Conservation (phyloP, 1,140 invertebrate genomes). For the Oncopeltus fasciatus region DNA sequence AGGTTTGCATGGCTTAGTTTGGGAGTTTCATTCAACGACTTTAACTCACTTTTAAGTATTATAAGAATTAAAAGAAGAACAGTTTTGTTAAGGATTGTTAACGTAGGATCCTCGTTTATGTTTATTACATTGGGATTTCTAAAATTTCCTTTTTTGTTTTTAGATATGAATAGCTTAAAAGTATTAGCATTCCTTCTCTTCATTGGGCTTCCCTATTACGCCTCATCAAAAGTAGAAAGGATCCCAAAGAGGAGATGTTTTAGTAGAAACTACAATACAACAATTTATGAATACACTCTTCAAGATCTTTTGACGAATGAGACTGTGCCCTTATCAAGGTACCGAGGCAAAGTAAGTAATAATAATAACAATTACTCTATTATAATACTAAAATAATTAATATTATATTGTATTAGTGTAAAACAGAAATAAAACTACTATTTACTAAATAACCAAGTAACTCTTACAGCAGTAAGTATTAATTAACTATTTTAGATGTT, state of each 20-base stretch:
- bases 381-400: not conserved
- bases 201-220: not conserved
- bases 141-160: no score
- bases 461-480: not conserved
- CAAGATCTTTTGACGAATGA: constrained; percentile 21
- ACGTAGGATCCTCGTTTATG: no score
- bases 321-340: constrained; percentile 23
- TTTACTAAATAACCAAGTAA: not conserved
- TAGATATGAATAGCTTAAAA: no score
- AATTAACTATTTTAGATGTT: not conserved
- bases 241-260: constrained; percentile 14
- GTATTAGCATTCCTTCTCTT: no score
- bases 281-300: constrained; percentile 23
- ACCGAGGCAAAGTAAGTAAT: constrained; percentile 23
- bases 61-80: no score
- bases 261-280: constrained; percentile 10
- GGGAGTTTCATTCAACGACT: no score
- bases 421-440: no score
- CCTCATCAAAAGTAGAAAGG: not conserved
- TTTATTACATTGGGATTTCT: no score
- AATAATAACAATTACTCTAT: not conserved
- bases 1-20: no score
- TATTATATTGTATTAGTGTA: not conserved
- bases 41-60: no score
- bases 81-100: no score